A percentile compares a stretch with the other conserved stretches of the same genome.
Evolutionary conservation across 2,797 vertebrate species (phyloP).

Genomic region (Columba guinea): DNA sequence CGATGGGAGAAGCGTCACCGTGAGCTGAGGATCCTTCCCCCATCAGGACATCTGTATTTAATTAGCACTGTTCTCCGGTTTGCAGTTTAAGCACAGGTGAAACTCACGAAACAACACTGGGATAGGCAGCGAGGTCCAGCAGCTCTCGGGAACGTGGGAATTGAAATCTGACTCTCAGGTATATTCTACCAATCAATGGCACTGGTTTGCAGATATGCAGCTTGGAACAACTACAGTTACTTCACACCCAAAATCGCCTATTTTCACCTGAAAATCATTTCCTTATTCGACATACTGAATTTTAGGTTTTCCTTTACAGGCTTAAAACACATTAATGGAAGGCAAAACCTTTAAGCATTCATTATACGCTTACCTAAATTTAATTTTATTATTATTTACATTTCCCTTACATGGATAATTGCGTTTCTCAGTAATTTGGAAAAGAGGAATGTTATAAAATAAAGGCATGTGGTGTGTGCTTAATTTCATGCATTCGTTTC

Average conservation of each 20-base stretch:
- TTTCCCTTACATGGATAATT: not conserved
- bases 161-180: not conserved
- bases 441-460: not conserved
- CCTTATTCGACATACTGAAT: not conserved
- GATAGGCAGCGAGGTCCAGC: accelerated
- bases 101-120: not conserved
- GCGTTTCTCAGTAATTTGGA: not conserved
- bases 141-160: not conserved
- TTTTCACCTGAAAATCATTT: not conserved
- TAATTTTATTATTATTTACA: not conserved
- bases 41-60: not conserved
- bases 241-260: not conserved
- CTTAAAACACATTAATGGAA: not conserved
- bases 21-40: not conserved
- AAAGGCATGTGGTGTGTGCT: not conserved
- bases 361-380: accelerated
- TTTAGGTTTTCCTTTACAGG: not conserved
- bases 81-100: not conserved
- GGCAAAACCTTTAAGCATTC: not conserved
- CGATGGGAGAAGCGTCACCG: not conserved
- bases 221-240: not conserved
- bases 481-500: not conserved
- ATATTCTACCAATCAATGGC: accelerated
- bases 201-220: not conserved
- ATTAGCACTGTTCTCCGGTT: not conserved